Base-by-base conservation (phyloP, 2,113 vertebrate genomes). In the Odontophorus gujanensis region DNA sequence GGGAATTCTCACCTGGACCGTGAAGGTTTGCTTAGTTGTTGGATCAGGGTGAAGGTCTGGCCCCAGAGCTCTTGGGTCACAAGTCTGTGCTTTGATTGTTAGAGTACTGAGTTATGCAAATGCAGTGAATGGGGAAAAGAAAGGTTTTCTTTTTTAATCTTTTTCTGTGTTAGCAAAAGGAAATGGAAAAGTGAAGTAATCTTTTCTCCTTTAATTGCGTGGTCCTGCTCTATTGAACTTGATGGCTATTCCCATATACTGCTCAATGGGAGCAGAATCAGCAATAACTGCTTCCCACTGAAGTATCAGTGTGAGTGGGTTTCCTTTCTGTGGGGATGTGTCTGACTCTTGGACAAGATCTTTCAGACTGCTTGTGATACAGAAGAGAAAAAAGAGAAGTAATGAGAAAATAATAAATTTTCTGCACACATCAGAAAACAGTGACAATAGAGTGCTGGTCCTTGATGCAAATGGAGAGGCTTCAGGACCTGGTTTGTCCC, bases 121-220 rank as follows among this genome's bases (percentile, higher is more conserved):
- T 84, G 0, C 13, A 57, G 16, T 12, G 15, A 87, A 63, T 24
- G 36, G n/a, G 1, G 13, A 85, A 32, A 42, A 81, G 85, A 85
- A 58, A 11, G 13, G 0, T 11, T 30, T 11, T 51, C 73, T 77
- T 65, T 65, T 81, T 7, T 24, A 42, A 26, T 69, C 55, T 82
- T 89, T 55, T 91, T 66, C 34, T 77, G 6, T 85, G 59, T 59
- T 94, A 81, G 45, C 38, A 88, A 65, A 75, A 85, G 73, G 88
- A 95, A 96, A 92, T 93, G 65, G 50, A 88, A 90, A 88, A 81
- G 17, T 6, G 42, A 88, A 26, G 47, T 59, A 93, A 90, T 94
- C 22, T 94, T 91, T 93, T 66, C 55, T 82, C 40, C 43, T 94
- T 91, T 85, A 81, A 83, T 81, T 83, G 32, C 81, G 43, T 75